A percentile compares a stretch with the other conserved stretches of the same genome.
Conservation (phyloP, 2,797 vertebrate species). For the Mus spretus region DNA sequence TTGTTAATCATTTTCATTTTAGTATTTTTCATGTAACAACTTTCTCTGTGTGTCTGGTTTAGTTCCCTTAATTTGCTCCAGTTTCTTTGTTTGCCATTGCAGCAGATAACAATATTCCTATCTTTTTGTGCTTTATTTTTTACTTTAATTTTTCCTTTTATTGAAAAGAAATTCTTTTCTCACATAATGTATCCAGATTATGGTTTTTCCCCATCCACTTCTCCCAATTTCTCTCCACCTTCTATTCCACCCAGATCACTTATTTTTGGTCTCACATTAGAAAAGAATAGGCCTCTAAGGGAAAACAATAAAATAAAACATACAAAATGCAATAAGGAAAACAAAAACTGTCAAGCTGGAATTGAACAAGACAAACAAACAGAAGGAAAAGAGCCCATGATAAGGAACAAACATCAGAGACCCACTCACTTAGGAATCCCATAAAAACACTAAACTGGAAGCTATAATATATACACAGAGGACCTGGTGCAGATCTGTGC, state of each 20-base stretch:
- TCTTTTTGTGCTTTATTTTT: neutral
- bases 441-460: neutral
- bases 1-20: neutral
- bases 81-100: neutral
- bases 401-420: neutral
- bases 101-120: neutral
- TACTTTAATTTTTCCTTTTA: neutral
- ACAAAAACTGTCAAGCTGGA: neutral
- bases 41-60: neutral
- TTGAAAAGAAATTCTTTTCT: neutral
- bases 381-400: neutral
- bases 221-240: neutral
- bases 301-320: neutral
- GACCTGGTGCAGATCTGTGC: no score
- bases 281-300: neutral
- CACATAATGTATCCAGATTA: neutral
- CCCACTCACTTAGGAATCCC: neutral
- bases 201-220: no score
- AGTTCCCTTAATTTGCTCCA: neutral
- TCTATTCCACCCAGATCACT: neutral
- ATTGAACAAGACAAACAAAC: neutral
- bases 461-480: neutral
- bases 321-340: neutral
- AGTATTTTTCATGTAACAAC: neutral
- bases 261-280: neutral